Conservation (phyloP, 2,113 vertebrate genomes). For the Tyrannus savana region DNA sequence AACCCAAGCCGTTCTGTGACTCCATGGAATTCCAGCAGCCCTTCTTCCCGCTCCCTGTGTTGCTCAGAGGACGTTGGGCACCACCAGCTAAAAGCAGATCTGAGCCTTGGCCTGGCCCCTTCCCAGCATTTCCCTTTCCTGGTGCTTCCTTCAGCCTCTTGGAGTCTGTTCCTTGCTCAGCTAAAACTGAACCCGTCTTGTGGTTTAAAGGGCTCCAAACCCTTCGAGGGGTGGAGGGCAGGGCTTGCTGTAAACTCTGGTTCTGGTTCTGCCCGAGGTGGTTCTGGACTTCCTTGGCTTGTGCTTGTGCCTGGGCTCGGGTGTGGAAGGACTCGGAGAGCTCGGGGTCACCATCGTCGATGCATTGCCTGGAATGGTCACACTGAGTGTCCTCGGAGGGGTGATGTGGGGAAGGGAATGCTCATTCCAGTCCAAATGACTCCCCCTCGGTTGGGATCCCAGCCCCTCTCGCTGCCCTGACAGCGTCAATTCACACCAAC, state of each 20-base stretch:
- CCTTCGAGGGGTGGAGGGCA: rapidly evolving
- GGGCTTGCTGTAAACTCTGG: background rate
- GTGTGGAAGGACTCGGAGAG: background rate
- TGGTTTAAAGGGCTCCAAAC: background rate
- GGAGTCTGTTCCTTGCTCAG: background rate
- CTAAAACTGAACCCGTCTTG: background rate
- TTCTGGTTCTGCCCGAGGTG: background rate
- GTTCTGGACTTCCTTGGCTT: background rate
- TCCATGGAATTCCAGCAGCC: background rate
- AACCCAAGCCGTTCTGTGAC: rapidly evolving
- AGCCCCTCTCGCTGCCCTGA: background rate
- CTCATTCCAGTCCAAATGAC: rapidly evolving
- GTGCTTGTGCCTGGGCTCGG: rapidly evolving
- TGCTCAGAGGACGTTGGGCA: rapidly evolving
- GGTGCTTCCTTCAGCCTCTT: background rate
- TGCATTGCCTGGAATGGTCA: rapidly evolving
- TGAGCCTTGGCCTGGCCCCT: background rate
- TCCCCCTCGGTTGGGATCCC: background rate
- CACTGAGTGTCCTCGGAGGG: background rate
- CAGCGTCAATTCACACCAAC: rapidly evolving
- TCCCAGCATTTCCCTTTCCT: rapidly evolving
- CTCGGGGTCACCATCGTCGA: rapidly evolving
- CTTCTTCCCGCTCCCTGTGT: rapidly evolving
- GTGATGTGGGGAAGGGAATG: background rate
- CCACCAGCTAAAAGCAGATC: rapidly evolving